Evolutionary conservation across 1,140 invertebrate genomes (phyloP).

Genomic region (Camponotus floridanus): DNA sequence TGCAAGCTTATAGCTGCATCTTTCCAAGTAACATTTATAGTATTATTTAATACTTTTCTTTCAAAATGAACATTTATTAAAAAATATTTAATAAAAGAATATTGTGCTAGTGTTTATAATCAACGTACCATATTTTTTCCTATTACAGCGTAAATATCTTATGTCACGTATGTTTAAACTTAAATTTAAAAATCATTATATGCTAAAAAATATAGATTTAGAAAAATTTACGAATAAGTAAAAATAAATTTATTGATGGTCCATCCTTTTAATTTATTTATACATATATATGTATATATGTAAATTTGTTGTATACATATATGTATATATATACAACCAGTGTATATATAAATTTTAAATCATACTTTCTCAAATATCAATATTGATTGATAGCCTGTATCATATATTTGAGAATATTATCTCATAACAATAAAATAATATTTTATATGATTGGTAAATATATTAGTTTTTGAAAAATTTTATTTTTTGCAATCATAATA

Average conservation of each 20-base stretch:
- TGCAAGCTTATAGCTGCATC: slow-evolving; percentile 54
- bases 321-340: slow-evolving; percentile 29
- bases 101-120: slow-evolving; percentile 16
- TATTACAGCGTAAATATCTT: neutral
- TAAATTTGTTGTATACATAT: slow-evolving; percentile 31
- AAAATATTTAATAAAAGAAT: slow-evolving; percentile 42
- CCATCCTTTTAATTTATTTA: slow-evolving; percentile 21
- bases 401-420: slow-evolving; percentile 24
- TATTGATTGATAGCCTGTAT: slow-evolving; percentile 29
- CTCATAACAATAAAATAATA: slow-evolving; percentile 40
- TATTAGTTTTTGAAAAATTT: slow-evolving; percentile 7
- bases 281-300: slow-evolving; percentile 5
- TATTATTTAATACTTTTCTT: slow-evolving; percentile 28
- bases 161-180: neutral
- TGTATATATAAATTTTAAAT: slow-evolving; percentile 50
- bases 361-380: slow-evolving; percentile 22
- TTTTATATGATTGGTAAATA: slow-evolving; percentile 21
- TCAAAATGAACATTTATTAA: slow-evolving; percentile 22
- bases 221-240: slow-evolving; percentile 27
- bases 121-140: neutral
- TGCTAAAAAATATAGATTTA: slow-evolving; percentile 13
- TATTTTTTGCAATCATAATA: slow-evolving; percentile 31
- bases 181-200: neutral
- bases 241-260: slow-evolving; percentile 10
- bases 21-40: slow-evolving; percentile 37